Percentiles rank a stretch among this genome's conserved stretches.
phyloP scores from a whole-genome alignment of 2,888 invertebrate species.

The Cataglyphis livida region DNA sequence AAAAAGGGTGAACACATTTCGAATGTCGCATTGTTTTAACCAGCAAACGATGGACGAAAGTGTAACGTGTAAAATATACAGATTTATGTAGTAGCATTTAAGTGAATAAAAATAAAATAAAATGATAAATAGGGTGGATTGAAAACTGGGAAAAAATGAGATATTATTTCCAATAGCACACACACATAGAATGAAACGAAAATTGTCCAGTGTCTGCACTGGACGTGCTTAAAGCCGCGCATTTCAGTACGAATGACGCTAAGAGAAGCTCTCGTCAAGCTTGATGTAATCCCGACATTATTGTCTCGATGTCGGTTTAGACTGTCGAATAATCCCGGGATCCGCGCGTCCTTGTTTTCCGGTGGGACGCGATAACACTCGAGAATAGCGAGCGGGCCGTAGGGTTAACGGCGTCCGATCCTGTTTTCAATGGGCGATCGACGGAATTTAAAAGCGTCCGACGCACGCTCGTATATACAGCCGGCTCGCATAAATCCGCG shows the following conservation, averaged over 20 bases:
- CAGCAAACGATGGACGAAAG: neutral
- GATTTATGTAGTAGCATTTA: neutral
- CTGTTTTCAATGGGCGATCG: slow-evolving; percentile 63
- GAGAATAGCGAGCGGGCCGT: slow-evolving; percentile 52
- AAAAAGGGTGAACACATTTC: slow-evolving; percentile 44
- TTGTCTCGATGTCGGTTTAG: slow-evolving; percentile 72
- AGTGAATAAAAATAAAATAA: neutral
- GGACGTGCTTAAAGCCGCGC: neutral
- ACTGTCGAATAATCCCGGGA: slow-evolving; percentile 70
- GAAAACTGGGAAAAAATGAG: slow-evolving; percentile 18
- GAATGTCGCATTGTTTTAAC: slow-evolving; percentile 25
- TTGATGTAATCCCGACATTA: slow-evolving; percentile 71
- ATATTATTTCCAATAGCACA: neutral
- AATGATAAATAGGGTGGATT: neutral
- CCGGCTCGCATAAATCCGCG: slow-evolving; percentile 61
- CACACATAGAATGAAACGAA: neutral
- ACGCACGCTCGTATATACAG: slow-evolving; percentile 28
- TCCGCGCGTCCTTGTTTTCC: slow-evolving; percentile 57
- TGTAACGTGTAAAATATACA: neutral
- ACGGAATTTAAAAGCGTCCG: slow-evolving; percentile 64
- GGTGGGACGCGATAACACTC: slow-evolving; percentile 67
- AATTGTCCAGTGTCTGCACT: neutral
- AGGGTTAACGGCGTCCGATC: slow-evolving; percentile 61
- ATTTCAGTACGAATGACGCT: neutral
- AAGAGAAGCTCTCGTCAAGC: slow-evolving; percentile 55